phyloP scores from a whole-genome alignment of 2,888 invertebrate genomes.

The Trachelus tabidus region DNA sequence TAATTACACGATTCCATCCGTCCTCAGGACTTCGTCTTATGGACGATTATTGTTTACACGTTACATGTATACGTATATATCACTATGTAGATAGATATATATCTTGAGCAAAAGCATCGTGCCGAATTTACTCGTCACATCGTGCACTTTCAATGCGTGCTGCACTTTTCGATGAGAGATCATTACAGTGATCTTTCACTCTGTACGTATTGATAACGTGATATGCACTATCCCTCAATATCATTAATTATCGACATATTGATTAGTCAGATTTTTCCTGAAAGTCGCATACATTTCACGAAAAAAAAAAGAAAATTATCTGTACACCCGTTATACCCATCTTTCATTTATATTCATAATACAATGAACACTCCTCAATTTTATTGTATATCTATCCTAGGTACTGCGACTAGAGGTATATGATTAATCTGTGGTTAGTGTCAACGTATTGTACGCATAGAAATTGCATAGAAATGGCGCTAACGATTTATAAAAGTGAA shows the following conservation, averaged over 20 bases:
- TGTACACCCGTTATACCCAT: background rate
- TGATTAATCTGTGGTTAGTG: background rate
- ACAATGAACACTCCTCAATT: background rate
- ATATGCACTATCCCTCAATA: background rate
- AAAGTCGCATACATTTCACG: background rate
- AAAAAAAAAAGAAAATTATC: background rate
- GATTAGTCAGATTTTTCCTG: background rate
- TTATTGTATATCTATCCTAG: background rate
- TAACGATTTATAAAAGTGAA: background rate
- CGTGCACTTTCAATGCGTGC: background rate
- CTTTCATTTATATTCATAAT: background rate
- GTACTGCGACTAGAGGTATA: background rate
- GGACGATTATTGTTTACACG: background rate
- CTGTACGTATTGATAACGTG: background rate
- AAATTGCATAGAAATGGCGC: background rate
- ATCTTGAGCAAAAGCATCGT: slow-evolving; percentile 19
- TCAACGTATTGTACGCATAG: background rate
- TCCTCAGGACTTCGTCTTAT: no score
- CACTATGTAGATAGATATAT: background rate
- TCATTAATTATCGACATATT: background rate
- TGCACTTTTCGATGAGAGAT: background rate
- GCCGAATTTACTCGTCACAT: background rate
- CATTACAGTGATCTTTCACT: background rate
- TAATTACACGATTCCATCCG: no score
- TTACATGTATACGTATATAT: background rate